These are phyloP conservation scores for Matsumyia berberina DNA, from an alignment of 2,888 invertebrate species.

Conservation along the genomic window DNA sequence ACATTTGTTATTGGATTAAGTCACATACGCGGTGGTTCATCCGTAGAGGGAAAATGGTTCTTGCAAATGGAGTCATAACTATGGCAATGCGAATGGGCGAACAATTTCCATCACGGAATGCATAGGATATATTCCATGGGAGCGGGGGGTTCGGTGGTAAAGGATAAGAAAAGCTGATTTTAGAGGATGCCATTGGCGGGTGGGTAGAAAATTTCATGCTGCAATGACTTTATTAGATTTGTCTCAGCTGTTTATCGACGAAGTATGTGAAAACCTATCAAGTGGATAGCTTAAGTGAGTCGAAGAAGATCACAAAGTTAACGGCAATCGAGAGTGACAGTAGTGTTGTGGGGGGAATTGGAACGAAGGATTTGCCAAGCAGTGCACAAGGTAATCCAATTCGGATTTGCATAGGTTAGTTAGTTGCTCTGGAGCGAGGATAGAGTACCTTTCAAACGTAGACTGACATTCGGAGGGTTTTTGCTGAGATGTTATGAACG, in stretches of 20 bases:
- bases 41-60: background rate
- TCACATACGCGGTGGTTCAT: constrained; percentile 34
- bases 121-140: constrained; percentile 2
- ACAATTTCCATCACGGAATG: constrained; percentile 11
- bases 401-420: too few relatives aligned
- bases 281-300: background rate
- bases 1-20: constrained; percentile 63
- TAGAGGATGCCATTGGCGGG: constrained; percentile 11
- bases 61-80: constrained; percentile 31
- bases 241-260: constrained; percentile 5
- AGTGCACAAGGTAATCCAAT: too few relatives aligned
- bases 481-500: too few relatives aligned
- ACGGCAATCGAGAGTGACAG: background rate
- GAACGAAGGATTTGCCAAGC: background rate
- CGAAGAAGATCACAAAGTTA: background rate
- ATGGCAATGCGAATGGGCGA: constrained; percentile 12
- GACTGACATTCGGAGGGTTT: too few relatives aligned
- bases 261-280: background rate
- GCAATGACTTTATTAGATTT: constrained; percentile 42
- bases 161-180: constrained; percentile 7
- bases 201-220: constrained; percentile 29
- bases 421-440: too few relatives aligned
- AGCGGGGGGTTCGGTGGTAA: background rate
- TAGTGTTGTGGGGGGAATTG: background rate
- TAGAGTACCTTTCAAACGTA: too few relatives aligned